Evolutionary conservation across 2,888 invertebrate species (phyloP).

Genomic region (Homarus gammarus): DNA sequence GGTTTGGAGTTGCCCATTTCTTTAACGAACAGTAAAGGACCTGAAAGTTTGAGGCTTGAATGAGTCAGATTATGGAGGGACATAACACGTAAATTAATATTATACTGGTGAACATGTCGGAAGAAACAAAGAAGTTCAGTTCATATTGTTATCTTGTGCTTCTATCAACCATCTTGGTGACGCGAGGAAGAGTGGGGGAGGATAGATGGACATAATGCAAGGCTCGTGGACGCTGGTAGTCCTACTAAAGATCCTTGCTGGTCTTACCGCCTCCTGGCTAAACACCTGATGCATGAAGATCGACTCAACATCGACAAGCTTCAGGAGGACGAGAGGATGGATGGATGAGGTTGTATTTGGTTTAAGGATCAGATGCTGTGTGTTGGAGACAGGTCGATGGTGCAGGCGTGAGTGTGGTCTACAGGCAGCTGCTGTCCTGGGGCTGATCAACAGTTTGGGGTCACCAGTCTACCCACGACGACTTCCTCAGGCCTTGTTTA

Average conservation of each 20-base stretch:
- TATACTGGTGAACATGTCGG: not conserved
- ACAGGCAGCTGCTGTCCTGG: not conserved
- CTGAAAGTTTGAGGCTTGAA: not conserved
- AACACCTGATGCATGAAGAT: no score
- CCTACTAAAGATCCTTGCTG: no score
- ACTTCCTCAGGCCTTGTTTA: not conserved
- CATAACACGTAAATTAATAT: not conserved
- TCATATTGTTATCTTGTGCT: not conserved
- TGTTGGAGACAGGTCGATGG: conserved; percentile 1
- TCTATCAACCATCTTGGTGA: not conserved
- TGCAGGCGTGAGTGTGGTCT: not conserved
- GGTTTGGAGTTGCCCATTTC: not conserved
- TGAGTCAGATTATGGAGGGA: conserved; percentile 5
- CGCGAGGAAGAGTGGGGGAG: no score
- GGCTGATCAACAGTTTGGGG: not conserved
- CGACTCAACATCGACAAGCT: not conserved
- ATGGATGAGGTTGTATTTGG: not conserved
- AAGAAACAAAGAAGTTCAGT: not conserved
- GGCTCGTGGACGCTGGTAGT: no score
- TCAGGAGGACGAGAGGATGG: not conserved
- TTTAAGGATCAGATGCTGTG: no score
- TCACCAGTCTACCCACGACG: not conserved
- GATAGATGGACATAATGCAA: no score
- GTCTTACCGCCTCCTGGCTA: no score
- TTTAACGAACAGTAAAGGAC: not conserved